phyloP scores from a whole-genome alignment of 2,888 invertebrate genomes.

The Drosophila atripex region DNA sequence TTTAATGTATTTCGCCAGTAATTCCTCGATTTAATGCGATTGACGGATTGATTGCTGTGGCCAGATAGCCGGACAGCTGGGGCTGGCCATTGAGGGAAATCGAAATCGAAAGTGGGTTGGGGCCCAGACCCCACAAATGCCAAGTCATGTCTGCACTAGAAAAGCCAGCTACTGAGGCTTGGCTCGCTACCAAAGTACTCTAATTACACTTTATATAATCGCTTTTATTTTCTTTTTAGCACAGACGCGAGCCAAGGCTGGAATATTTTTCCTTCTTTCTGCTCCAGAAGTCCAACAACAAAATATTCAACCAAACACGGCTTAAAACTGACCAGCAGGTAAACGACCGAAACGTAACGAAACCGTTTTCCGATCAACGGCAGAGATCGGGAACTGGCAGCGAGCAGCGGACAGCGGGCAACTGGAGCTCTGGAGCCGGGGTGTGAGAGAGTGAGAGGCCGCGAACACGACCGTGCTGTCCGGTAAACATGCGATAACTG shows the following conservation, averaged over 20 bases:
- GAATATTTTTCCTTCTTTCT: not conserved
- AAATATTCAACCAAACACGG: conserved; percentile 1
- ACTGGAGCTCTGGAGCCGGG: conserved; percentile 10
- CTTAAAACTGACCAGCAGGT: conserved; percentile 41
- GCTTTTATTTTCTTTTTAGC: conserved; percentile 54
- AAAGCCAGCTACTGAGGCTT: conserved; percentile 13
- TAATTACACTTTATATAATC: conserved; percentile 73
- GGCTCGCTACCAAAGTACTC: conserved; percentile 42
- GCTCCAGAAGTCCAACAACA: conserved; percentile 6
- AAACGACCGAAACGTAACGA: conserved; percentile 43
- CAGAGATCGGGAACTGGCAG: not conserved
- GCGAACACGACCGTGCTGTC: conserved; percentile 63
- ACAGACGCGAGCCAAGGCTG: conserved; percentile 44
- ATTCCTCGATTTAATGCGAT: conserved; percentile 8
- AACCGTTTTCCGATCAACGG: conserved; percentile 14
- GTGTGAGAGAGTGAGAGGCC: conserved; percentile 22
- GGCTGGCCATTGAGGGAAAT: conserved; percentile 42
- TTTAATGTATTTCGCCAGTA: not conserved
- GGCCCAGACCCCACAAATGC: conserved; percentile 38
- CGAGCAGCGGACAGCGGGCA: too few relatives aligned
- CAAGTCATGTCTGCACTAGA: conserved; percentile 48
- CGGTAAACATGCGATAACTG: conserved; percentile 71
- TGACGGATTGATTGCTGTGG: conserved; percentile 29
- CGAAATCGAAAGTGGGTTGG: conserved; percentile 57
- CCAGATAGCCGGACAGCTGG: conserved; percentile 9